A percentile compares a stretch with the other conserved stretches of the same genome.
Conservation (phyloP, 2,888 invertebrate genomes). For the Silvanus unidentatus region DNA sequence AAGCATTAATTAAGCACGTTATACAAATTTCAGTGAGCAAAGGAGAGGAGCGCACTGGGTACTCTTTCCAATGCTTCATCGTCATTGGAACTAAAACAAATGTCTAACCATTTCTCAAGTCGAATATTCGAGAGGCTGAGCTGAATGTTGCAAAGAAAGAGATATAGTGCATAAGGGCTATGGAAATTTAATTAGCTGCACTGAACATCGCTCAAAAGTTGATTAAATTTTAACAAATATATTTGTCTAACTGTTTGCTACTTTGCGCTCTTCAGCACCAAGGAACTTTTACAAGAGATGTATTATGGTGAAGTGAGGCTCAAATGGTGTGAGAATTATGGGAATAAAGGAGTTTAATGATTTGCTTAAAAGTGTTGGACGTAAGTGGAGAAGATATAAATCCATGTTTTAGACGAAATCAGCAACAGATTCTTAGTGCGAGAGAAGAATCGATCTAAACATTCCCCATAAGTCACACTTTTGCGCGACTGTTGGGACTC, state of each 20-base stretch:
- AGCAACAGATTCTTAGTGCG: conserved; percentile 12
- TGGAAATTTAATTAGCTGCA: conserved; percentile 37
- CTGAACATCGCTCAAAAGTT: conserved; percentile 36
- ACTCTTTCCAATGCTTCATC: too few relatives aligned
- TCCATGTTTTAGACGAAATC: neutral
- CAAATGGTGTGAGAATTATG: too few relatives aligned
- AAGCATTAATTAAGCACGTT: conserved; percentile 34
- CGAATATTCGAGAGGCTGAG: conserved; percentile 19
- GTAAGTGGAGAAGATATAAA: too few relatives aligned
- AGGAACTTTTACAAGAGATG: too few relatives aligned
- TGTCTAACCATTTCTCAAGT: conserved; percentile 35
- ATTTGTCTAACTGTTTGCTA: conserved; percentile 22
- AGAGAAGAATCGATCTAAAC: conserved; percentile 13
- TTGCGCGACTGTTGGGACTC: conserved; percentile 14
- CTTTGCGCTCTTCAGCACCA: too few relatives aligned
- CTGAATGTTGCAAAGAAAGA: conserved; percentile 15
- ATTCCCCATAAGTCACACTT: conserved; percentile 17
- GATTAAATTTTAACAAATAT: conserved; percentile 37
- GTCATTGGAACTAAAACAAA: conserved; percentile 28
- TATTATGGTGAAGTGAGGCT: too few relatives aligned
- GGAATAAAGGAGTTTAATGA: too few relatives aligned
- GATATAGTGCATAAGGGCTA: conserved; percentile 14
- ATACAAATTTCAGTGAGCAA: conserved; percentile 31
- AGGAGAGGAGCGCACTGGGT: too few relatives aligned
- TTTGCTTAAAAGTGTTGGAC: too few relatives aligned